These are phyloP conservation scores for Nipponacmea schrenckii DNA, from an alignment of 2,888 invertebrate species.

Conservation along the genomic window DNA sequence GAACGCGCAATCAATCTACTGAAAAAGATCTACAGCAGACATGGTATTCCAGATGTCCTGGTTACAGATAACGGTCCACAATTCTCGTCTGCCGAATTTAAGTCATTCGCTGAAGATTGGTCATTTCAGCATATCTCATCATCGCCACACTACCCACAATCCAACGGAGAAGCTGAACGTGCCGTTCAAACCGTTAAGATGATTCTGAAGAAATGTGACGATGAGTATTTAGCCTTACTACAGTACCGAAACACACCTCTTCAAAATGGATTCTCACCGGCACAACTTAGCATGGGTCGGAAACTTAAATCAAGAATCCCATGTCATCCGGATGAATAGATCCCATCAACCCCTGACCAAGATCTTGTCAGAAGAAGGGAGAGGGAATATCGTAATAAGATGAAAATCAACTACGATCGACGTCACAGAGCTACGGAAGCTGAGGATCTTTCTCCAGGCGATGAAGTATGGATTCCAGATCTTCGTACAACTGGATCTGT, in stretches of 20 bases:
- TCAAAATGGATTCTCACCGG: slow-evolving; percentile 24
- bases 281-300: slow-evolving; percentile 25
- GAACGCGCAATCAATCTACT: too few relatives aligned
- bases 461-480: too few relatives aligned
- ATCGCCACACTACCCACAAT: slow-evolving; percentile 23
- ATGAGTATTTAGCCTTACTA: slow-evolving; percentile 18
- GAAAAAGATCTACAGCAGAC: slow-evolving; percentile 9
- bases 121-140: slow-evolving; percentile 17
- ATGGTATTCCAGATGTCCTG: slow-evolving; percentile 17
- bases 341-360: not conserved
- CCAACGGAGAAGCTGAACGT: slow-evolving; percentile 27
- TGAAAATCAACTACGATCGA: not conserved
- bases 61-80: slow-evolving; percentile 21
- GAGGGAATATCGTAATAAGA: not conserved
- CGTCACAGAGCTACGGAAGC: too few relatives aligned
- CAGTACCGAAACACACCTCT: slow-evolving; percentile 29
- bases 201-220: slow-evolving; percentile 26
- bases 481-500: too few relatives aligned
- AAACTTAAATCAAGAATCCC: slow-evolving; percentile 15
- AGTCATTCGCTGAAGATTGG: slow-evolving; percentile 20
- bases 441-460: too few relatives aligned
- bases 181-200: slow-evolving; percentile 26
- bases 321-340: not conserved
- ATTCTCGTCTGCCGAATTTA: slow-evolving; percentile 13
- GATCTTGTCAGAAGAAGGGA: not conserved